Base-by-base conservation (phyloP, 35 echinoderm and acorn worm genomes). In the Diadema setosum region DNA sequence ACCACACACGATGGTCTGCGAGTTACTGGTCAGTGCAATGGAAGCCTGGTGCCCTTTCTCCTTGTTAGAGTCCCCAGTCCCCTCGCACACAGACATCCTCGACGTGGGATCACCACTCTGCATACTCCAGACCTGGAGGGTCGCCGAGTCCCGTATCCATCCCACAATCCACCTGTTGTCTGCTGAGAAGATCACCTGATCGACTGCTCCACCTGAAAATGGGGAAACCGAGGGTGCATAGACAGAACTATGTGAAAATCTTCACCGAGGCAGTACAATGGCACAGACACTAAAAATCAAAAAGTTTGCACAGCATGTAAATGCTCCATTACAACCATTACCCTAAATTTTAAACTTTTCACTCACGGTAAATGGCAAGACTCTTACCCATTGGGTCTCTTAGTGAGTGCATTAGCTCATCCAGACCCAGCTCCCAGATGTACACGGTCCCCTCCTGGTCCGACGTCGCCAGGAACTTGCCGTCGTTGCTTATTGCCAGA, bases 361-460 rank as follows among this genome's bases (percentile, higher is more conserved):
- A n/a, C n/a, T n/a, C n/a, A n/a, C n/a, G n/a, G n/a, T n/a, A n/a
- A n/a, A n/a, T n/a, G n/a, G n/a, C n/a, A n/a, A n/a, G n/a, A n/a
- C n/a, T 33, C 15, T 45, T 88, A 93, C 87, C 82, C 44, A 42
- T 33, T 33, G 76, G 70, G 35, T 81, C 75, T 42, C 75, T 86
- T 3, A 94, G 65, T 7, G 61, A 80, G 31, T 90, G 73, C 24
- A 94, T 87, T 6, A 81, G 40, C 34, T 97, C 95, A 56, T 94
- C 96, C 9, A 76, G 56, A 4, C 39, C 82, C 58, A 98, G 84
- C 41, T 98, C 92, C 96, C 96, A 98, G 3, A 98, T 65, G 42
- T 93, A 85, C 1, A 92, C 89, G 24, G 93, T 86, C 0, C 92
- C 92, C 85, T 94, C 92, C 61, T 83, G 75, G 43, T 89, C 91